These are phyloP conservation scores for Physeter macrocephalus DNA, from an alignment of 2,113 vertebrate genomes.

Conservation along the genomic window DNA sequence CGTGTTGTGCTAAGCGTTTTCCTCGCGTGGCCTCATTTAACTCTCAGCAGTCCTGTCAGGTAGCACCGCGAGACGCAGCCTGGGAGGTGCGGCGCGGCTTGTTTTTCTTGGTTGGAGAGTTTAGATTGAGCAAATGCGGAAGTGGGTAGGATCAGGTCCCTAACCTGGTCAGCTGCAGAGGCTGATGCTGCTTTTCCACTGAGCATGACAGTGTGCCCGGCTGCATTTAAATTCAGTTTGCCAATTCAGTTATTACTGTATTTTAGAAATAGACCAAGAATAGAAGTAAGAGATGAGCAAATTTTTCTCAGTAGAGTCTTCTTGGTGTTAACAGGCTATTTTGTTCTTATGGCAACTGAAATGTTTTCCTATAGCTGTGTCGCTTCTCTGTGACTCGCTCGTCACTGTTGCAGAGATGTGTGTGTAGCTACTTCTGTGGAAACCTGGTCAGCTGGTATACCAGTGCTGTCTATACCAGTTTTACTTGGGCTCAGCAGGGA, in stretches of 20 bases:
- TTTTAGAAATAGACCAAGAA: neutral
- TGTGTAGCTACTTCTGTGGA: neutral
- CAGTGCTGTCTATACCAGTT: neutral
- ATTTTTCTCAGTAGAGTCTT: neutral
- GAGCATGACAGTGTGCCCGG: neutral
- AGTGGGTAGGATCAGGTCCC: neutral
- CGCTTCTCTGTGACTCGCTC: neutral
- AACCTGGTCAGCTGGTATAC: neutral
- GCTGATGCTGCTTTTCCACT: neutral
- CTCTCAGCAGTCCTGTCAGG: accelerated
- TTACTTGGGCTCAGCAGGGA: neutral
- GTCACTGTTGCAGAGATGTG: neutral
- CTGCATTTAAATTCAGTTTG: neutral
- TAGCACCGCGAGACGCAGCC: accelerated
- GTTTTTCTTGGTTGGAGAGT: neutral
- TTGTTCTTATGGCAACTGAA: neutral
- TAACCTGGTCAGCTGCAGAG: neutral
- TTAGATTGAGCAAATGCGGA: neutral
- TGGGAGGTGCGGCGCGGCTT: accelerated
- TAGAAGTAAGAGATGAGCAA: neutral
- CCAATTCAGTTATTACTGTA: neutral
- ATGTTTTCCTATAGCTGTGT: neutral
- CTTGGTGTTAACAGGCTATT: neutral
- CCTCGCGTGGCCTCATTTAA: accelerated
- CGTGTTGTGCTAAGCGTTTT: accelerated